These are phyloP conservation scores for Euspilapteryx auroguttella DNA, from an alignment of 2,888 invertebrate species.

Conservation along the genomic window DNA sequence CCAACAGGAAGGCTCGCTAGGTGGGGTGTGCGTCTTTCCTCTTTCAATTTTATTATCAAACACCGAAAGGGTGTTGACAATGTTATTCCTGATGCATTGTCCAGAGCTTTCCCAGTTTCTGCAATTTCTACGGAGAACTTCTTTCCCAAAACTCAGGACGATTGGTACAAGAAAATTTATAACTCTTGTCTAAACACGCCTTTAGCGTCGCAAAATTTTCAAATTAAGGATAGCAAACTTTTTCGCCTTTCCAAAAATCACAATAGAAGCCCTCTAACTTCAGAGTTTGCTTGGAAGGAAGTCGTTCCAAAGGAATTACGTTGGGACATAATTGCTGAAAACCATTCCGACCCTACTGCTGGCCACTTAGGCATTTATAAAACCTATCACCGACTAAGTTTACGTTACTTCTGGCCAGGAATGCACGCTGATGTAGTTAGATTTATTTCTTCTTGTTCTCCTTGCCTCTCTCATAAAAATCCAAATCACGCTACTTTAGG, in stretches of 20 bases:
- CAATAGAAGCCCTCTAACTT: constrained; percentile 2
- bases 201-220: constrained; percentile 3
- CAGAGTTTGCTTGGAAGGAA: constrained; percentile 9
- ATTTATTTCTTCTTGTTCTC: too few species aligned
- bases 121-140: constrained; percentile 3
- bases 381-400: too few species aligned
- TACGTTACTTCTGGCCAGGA: too few species aligned
- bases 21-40: constrained; percentile 3
- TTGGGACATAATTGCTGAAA: constrained; percentile 3
- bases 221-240: constrained; percentile 1
- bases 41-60: constrained; percentile 4
- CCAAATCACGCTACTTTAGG: constrained; percentile 8
- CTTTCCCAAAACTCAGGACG: constrained; percentile 3
- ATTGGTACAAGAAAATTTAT: constrained; percentile 7
- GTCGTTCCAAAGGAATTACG: constrained; percentile 8
- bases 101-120: constrained; percentile 6
- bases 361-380: too few species aligned
- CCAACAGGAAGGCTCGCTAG: constrained; percentile 3
- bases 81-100: constrained; percentile 6
- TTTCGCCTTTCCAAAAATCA: constrained; percentile 6
- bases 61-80: constrained; percentile 3
- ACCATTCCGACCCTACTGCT: too few species aligned
- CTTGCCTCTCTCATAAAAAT: too few species aligned
- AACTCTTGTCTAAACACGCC: constrained; percentile 3
- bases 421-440: too few species aligned